Conservation (phyloP, 2,797 vertebrate species). For the Anomalospiza imberbis region DNA sequence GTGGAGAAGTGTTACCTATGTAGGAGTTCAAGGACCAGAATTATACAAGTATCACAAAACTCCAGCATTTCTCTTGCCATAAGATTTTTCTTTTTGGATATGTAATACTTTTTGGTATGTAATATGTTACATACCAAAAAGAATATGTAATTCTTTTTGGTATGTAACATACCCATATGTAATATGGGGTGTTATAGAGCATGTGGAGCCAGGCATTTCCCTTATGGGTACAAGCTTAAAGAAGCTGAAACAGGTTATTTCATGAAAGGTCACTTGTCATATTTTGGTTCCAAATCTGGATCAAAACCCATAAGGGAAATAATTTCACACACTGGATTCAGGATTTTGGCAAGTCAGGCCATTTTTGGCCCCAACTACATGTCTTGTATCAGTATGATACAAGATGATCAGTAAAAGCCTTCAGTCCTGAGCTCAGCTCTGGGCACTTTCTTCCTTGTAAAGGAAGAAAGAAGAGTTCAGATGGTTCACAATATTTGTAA, state of each 20-base stretch:
- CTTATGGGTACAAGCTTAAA: background rate
- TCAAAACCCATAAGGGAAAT: conserved; percentile 10
- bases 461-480: background rate
- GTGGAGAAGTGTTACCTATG: background rate
- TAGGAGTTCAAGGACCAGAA: background rate
- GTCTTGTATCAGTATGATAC: no score
- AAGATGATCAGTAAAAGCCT: background rate
- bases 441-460: background rate
- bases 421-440: background rate
- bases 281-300: conserved; percentile 2
- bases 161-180: no score
- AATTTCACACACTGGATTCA: background rate
- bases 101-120: no score
- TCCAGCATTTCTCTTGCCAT: background rate
- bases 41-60: background rate
- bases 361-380: background rate
- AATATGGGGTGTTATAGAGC: background rate
- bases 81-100: background rate
- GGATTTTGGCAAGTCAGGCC: background rate
- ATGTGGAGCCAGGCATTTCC: background rate
- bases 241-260: conserved; percentile 17
- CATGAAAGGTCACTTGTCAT: conserved; percentile 26
- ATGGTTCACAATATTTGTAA: background rate
- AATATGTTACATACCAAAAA: no score
- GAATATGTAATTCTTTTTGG: no score